Conservation (phyloP, 1,140 invertebrate species). For the Ips nitidus region DNA sequence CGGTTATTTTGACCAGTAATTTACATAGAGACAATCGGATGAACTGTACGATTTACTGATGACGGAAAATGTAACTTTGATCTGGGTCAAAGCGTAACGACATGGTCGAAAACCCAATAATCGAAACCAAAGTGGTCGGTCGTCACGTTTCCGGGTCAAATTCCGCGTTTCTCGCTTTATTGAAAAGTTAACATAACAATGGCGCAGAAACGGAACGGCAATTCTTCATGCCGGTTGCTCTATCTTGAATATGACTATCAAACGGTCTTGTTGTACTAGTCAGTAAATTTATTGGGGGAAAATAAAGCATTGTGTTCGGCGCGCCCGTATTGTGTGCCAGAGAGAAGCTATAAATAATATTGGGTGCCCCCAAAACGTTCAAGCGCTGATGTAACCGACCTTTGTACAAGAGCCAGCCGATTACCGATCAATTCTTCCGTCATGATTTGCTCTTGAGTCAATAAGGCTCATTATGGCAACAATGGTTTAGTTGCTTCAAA, state of each 20-base stretch:
- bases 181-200: conserved; percentile 23
- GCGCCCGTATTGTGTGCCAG: conserved; percentile 20
- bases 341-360: conserved; percentile 32
- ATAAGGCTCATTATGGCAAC: too few species aligned
- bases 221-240: conserved; percentile 17
- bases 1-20: too few species aligned
- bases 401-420: conserved; percentile 11
- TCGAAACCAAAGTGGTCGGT: too few species aligned
- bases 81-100: too few species aligned
- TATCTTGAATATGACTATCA: conserved; percentile 29
- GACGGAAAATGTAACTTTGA: too few species aligned
- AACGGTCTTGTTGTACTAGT: conserved; percentile 27
- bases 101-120: too few species aligned
- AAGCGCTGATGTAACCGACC: conserved; percentile 17
- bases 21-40: too few species aligned
- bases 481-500: too few species aligned
- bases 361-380: conserved; percentile 3
- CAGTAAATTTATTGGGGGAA: conserved; percentile 28
- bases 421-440: conserved; percentile 13
- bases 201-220: conserved; percentile 3
- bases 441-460: background rate
- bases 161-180: background rate
- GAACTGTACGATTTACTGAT: too few species aligned
- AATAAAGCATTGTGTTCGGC: conserved; percentile 29
- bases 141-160: too few species aligned